Conservation (phyloP, 1,140 invertebrate genomes). For the Drosophila truncata region DNA sequence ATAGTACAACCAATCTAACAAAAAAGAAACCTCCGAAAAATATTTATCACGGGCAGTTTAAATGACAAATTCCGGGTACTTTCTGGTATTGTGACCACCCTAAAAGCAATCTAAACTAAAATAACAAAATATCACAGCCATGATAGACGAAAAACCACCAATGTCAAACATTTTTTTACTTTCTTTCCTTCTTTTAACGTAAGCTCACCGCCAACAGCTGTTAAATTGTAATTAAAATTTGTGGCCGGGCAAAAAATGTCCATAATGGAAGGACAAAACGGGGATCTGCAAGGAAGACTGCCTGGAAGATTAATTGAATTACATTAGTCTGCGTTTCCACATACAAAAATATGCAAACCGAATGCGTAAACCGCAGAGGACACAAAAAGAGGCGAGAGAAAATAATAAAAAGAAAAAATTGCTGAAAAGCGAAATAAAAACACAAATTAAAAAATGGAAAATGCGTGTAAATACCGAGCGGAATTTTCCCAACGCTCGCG, state of each 20-base stretch:
- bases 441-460: slow-evolving; percentile 71
- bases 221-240: slow-evolving; percentile 70
- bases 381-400: slow-evolving; percentile 6
- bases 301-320: slow-evolving; percentile 70
- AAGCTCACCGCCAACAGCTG: slow-evolving; percentile 17
- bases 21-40: no score
- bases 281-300: neutral
- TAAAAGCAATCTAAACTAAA: neutral
- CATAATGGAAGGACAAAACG: neutral
- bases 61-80: no score
- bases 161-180: no score
- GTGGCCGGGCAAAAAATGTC: slow-evolving; percentile 28
- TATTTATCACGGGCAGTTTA: no score
- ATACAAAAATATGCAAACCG: slow-evolving; percentile 67
- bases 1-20: no score
- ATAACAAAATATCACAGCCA: neutral
- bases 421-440: slow-evolving; percentile 49
- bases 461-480: slow-evolving; percentile 66
- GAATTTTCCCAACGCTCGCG: slow-evolving; percentile 27
- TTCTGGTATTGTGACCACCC: no score
- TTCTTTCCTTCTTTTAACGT: neutral
- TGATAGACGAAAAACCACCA: neutral
- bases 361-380: slow-evolving; percentile 63
- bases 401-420: slow-evolving; percentile 15
- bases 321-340: slow-evolving; percentile 51